Evolutionary conservation across 2,797 vertebrate species (phyloP), one percentile per base, ranked within the genome.

Genomic region (Xenops minutus): DNA sequence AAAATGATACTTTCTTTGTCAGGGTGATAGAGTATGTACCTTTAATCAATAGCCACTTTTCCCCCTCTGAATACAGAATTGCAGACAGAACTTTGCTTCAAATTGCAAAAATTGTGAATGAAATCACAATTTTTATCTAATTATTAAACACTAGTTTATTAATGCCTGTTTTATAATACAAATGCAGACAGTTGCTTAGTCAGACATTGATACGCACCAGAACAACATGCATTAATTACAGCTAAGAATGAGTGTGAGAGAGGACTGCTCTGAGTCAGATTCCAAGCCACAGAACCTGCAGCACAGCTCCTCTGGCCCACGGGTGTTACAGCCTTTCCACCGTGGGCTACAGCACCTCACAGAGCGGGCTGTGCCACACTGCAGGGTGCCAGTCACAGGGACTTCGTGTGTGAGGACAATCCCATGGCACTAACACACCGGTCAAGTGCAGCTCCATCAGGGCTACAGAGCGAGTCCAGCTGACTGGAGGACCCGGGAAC

Each of bases 381-480:
- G 2, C 10, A 7, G 18, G 19, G 8, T 30, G 15, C 43, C 12
- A 55, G 54, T 6, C 66, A 61, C 54, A 19, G 43, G 34, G 24
- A 32, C 41, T 16, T 26, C 34, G 12, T 5, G 2, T 7, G 52
- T 22, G 46, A 37, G 49, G 54, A 89, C 61, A 69, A 3, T 4
- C n/a, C 21, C 29, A 7, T 15, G 32, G 32, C 32, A n/a, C 49
- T 23, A 27, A 51, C 0, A 12, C 41, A 4, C 43, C 51, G 66
- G 6, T 43, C 49, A 4, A 34, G 22, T 1, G 17, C 74, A 87
- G 58, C 30, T 48, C 26, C 32, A 7, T 8, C n/a, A 24, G 66
- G 23, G 18, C 6, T 34, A 3, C 32, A 52, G 2, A 14, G 1
- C 0, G 10, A 66, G 32, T 34, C 37, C 37, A 2, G 10, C 3